phyloP scores from a whole-genome alignment of 1,140 invertebrate genomes.

The Hesperophylax magnus region DNA sequence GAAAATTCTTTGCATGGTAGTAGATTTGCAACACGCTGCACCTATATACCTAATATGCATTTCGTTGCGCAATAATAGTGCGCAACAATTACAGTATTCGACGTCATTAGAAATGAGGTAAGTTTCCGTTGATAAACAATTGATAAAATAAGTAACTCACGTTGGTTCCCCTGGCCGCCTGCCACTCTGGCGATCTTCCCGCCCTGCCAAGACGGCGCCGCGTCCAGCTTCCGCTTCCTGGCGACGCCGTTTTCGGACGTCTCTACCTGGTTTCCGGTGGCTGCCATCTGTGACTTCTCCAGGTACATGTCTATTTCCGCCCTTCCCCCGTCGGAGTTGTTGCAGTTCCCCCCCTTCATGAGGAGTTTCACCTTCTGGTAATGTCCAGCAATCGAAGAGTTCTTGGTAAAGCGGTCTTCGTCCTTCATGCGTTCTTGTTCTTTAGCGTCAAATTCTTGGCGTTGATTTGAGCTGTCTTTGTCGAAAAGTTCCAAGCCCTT shows the following conservation, averaged over 20 bases:
- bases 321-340: not conserved
- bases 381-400: not conserved
- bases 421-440: slow-evolving; percentile 1
- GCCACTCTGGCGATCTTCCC: slow-evolving; percentile 25
- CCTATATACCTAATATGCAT: no score
- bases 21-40: no score
- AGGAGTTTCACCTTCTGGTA: slow-evolving; percentile 18
- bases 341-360: slow-evolving; percentile 15
- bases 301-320: slow-evolving; percentile 52
- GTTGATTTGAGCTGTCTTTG: not conserved
- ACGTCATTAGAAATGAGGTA: no score
- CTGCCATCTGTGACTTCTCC: slow-evolving; percentile 38
- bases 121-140: no score
- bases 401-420: not conserved
- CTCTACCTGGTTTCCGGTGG: slow-evolving; percentile 26
- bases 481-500: not conserved
- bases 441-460: not conserved
- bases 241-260: not conserved
- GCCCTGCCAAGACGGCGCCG: slow-evolving; percentile 37
- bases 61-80: no score
- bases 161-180: slow-evolving; percentile 23
- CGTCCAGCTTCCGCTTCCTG: slow-evolving; percentile 50
- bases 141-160: slow-evolving; percentile 35
- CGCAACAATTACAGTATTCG: no score
- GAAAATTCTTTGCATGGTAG: no score